A percentile compares a stretch with the other conserved stretches of the same genome.
phyloP scores from a whole-genome alignment of 2,113 vertebrate species.

The Tor tambroides region DNA sequence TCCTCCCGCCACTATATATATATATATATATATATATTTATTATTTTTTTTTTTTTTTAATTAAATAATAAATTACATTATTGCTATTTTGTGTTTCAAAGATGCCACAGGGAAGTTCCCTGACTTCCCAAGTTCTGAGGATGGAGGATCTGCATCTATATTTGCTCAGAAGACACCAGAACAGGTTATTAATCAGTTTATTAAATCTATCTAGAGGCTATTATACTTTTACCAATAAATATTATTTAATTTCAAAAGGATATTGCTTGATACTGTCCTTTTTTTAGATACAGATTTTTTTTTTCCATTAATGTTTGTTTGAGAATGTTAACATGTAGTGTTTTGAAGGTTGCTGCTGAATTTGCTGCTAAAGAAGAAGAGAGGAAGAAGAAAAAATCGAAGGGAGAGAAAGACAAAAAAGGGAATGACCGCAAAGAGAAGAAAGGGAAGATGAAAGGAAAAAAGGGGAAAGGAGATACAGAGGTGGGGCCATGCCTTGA shows the following conservation, averaged over 20 bases:
- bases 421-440: conserved; percentile 49
- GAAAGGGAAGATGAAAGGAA: conserved; percentile 63
- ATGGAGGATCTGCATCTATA: conserved; percentile 79
- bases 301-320: neutral
- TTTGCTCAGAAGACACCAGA: conserved; percentile 82
- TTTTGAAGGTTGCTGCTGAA: conserved; percentile 74
- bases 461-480: conserved; percentile 43
- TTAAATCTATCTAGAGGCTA: neutral
- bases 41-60: too few relatives aligned
- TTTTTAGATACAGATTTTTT: neutral
- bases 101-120: conserved; percentile 81
- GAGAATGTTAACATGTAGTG: neutral
- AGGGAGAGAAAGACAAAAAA: conserved; percentile 61
- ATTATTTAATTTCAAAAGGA: neutral
- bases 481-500: conserved; percentile 47
- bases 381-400: conserved; percentile 66
- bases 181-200: conserved; percentile 70
- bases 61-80: too few relatives aligned
- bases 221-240: neutral
- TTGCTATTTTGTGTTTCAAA: conserved; percentile 63
- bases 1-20: too few relatives aligned
- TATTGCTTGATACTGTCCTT: neutral
- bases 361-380: conserved; percentile 72
- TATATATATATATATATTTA: too few relatives aligned
- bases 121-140: conserved; percentile 75